These are phyloP conservation scores for Saiga tatarica DNA, from an alignment of 2,113 vertebrate genomes.

Conservation along the genomic window DNA sequence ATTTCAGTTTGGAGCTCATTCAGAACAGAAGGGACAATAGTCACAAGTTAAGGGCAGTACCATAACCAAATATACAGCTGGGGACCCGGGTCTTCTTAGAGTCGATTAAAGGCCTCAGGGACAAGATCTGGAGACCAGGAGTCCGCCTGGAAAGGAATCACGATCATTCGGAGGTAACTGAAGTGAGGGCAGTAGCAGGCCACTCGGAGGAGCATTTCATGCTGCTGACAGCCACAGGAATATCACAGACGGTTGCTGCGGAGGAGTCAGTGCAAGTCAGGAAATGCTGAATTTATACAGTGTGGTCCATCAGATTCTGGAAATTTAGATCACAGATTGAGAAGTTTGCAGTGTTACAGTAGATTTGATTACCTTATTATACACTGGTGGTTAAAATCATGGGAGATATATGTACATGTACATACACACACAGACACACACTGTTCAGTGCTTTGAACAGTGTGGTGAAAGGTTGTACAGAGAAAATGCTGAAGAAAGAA, in stretches of 20 bases:
- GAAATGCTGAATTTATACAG: neutral
- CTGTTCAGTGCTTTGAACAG: neutral
- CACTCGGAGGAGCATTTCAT: no score
- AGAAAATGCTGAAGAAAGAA: neutral
- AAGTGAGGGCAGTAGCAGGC: neutral
- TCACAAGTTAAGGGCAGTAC: neutral
- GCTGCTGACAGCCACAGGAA: neutral
- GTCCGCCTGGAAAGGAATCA: neutral
- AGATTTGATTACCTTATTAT: neutral
- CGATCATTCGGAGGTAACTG: neutral
- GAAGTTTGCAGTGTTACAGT: neutral
- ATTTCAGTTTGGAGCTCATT: neutral
- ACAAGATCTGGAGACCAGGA: neutral
- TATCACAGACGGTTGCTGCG: fast-evolving
- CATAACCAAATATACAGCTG: neutral
- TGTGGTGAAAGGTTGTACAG: neutral
- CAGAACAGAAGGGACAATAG: neutral
- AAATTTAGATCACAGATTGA: neutral
- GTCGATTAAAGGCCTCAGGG: neutral
- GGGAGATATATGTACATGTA: neutral
- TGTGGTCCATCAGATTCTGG: neutral
- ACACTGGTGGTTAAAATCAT: neutral
- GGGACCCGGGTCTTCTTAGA: neutral
- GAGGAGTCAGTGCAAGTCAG: neutral
- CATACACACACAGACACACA: neutral